Evolutionary conservation across 2,888 invertebrate genomes (phyloP).

Genomic region (Euphydryas editha): DNA sequence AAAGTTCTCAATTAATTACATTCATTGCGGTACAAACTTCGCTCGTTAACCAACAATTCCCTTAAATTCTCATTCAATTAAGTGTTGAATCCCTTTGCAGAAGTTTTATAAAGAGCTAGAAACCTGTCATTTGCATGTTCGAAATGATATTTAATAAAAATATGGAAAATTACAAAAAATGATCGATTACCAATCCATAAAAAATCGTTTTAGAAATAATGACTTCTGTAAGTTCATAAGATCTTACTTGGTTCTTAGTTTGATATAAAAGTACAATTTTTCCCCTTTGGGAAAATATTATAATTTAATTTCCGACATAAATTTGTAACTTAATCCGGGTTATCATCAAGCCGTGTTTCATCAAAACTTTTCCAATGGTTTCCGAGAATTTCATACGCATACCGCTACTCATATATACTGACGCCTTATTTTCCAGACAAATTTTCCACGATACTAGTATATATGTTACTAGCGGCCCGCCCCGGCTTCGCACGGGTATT

Average conservation of each 20-base stretch:
- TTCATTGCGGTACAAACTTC: conserved; percentile 78
- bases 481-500: too few species aligned
- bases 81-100: conserved; percentile 69
- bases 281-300: neutral
- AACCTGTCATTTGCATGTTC: conserved; percentile 68
- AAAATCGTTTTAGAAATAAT: too few species aligned
- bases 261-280: too few species aligned
- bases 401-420: neutral
- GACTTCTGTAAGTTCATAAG: neutral
- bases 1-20: conserved; percentile 75
- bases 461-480: too few species aligned
- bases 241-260: too few species aligned
- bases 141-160: conserved; percentile 35
- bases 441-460: too few species aligned
- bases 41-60: conserved; percentile 76
- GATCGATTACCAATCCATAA: neutral
- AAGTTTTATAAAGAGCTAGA: conserved; percentile 71
- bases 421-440: too few species aligned
- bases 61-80: conserved; percentile 75
- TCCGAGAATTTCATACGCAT: neutral
- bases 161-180: neutral
- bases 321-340: neutral
- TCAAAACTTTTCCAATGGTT: neutral
- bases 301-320: neutral
- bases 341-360: neutral